Conservation (phyloP, 2,113 vertebrate genomes). For the Centropristis striata region DNA sequence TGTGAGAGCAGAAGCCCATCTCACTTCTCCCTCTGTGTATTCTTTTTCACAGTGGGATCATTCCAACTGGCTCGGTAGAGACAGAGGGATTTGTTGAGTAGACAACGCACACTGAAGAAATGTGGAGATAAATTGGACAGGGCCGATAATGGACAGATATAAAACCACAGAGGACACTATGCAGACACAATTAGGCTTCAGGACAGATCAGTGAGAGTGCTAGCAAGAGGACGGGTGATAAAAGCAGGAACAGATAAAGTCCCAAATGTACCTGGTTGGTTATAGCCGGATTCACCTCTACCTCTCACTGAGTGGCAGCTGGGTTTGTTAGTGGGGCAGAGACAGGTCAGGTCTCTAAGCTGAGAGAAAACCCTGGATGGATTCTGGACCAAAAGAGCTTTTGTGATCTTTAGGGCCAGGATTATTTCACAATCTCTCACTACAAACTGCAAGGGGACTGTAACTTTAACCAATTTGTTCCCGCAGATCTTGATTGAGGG, state of each 20-base stretch:
- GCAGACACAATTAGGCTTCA: slow-evolving; percentile 62
- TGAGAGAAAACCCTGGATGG: slow-evolving; percentile 8
- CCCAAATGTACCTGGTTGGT: slow-evolving; percentile 50
- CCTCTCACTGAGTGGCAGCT: slow-evolving; percentile 19
- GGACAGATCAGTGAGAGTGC: slow-evolving; percentile 54
- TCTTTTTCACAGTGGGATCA: slow-evolving; percentile 53
- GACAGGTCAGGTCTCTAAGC: neutral
- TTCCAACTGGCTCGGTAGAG: slow-evolving; percentile 50
- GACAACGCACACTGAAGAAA: slow-evolving; percentile 50
- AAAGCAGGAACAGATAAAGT: slow-evolving; percentile 53
- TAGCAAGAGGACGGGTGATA: slow-evolving; percentile 59
- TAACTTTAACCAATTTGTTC: slow-evolving; percentile 11
- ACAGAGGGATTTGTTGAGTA: slow-evolving; percentile 60
- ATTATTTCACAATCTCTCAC: slow-evolving; percentile 9
- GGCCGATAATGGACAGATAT: slow-evolving; percentile 56
- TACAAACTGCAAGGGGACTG: slow-evolving; percentile 10
- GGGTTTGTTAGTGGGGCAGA: slow-evolving; percentile 13
- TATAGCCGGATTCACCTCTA: slow-evolving; percentile 31
- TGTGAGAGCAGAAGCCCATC: slow-evolving; percentile 54
- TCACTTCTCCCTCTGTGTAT: slow-evolving; percentile 51
- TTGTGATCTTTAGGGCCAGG: neutral
- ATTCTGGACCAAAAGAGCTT: slow-evolving; percentile 15
- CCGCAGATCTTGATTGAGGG: neutral
- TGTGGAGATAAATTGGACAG: slow-evolving; percentile 63
- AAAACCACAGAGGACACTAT: slow-evolving; percentile 61